Percentiles rank a stretch among this genome's conserved stretches.
These are phyloP conservation scores for Zaprionus africanus DNA, from an alignment of 1,140 invertebrate genomes.

Conservation along the genomic window DNA sequence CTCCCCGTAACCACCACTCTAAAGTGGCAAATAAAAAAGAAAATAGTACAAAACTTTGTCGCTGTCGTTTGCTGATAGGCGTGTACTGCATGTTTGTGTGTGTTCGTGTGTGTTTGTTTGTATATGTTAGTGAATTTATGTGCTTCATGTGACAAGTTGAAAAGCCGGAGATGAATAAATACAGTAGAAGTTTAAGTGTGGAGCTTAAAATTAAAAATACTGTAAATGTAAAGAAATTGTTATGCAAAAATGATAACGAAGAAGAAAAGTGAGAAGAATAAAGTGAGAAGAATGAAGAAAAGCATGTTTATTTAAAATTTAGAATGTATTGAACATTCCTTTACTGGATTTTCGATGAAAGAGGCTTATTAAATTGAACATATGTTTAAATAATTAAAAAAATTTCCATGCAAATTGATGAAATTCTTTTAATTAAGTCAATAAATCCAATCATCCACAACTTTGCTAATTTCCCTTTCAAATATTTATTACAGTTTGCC, in stretches of 20 bases:
- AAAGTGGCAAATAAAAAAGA: slow-evolving; percentile 40
- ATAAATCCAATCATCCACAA: not conserved
- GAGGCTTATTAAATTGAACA: too few relatives aligned
- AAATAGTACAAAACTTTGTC: slow-evolving; percentile 62
- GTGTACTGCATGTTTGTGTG: not conserved
- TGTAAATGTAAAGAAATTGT: slow-evolving; percentile 11
- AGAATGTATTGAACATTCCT: too few relatives aligned
- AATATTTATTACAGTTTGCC: not conserved
- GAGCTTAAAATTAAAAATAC: slow-evolving; percentile 40
- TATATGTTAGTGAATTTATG: slow-evolving; percentile 64
- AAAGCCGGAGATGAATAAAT: slow-evolving; percentile 49
- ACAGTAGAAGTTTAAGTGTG: slow-evolving; percentile 45
- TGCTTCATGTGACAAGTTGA: slow-evolving; percentile 62
- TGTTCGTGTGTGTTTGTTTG: slow-evolving; percentile 23
- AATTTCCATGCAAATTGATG: not conserved
- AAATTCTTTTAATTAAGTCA: not conserved
- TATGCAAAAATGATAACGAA: not conserved
- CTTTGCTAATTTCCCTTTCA: not conserved
- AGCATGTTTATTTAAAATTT: too few relatives aligned
- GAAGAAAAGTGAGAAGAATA: not conserved
- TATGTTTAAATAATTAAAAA: not conserved
- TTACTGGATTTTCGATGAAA: too few relatives aligned
- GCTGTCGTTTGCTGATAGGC: slow-evolving; percentile 63
- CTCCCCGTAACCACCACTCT: slow-evolving; percentile 6
- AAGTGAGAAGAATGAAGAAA: too few relatives aligned